These are phyloP conservation scores for Drosophila macrospina DNA, from an alignment of 2,888 invertebrate genomes.

Conservation along the genomic window DNA sequence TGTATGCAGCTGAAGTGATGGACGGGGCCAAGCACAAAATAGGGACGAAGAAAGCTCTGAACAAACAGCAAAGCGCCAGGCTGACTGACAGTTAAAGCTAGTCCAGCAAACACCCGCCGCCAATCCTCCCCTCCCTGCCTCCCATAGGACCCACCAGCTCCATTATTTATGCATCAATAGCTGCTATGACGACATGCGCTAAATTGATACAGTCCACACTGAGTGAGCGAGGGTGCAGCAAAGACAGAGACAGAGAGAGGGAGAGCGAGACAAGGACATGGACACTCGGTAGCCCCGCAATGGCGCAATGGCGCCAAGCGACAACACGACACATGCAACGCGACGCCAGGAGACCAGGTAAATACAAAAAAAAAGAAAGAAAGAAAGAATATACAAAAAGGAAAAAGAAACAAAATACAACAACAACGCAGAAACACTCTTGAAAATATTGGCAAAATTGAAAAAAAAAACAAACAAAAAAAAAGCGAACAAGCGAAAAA, in stretches of 20 bases:
- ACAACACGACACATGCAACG: conserved; percentile 68
- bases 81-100: conserved; percentile 80
- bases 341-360: conserved; percentile 61
- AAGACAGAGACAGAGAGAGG: conserved; percentile 9
- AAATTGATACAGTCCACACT: conserved; percentile 76
- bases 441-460: conserved; percentile 52
- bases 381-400: conserved; percentile 13
- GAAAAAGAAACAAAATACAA: background rate
- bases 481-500: conserved; percentile 20
- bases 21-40: background rate
- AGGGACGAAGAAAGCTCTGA: conserved; percentile 7
- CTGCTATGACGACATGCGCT: conserved; percentile 82
- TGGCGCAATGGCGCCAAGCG: conserved; percentile 74
- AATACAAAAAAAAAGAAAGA: conserved; percentile 51
- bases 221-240: conserved; percentile 19
- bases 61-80: conserved; percentile 46
- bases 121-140: background rate
- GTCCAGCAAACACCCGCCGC: conserved; percentile 52
- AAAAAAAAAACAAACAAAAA: conserved; percentile 4
- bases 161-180: conserved; percentile 83
- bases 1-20: conserved; percentile 12
- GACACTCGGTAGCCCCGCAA: conserved; percentile 33
- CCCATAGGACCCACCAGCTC: conserved; percentile 39
- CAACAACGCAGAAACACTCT: conserved; percentile 27
- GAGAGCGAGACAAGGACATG: conserved; percentile 54